phyloP scores from a whole-genome alignment of 2,888 invertebrate genomes.

The Drosophila gaucha region DNA sequence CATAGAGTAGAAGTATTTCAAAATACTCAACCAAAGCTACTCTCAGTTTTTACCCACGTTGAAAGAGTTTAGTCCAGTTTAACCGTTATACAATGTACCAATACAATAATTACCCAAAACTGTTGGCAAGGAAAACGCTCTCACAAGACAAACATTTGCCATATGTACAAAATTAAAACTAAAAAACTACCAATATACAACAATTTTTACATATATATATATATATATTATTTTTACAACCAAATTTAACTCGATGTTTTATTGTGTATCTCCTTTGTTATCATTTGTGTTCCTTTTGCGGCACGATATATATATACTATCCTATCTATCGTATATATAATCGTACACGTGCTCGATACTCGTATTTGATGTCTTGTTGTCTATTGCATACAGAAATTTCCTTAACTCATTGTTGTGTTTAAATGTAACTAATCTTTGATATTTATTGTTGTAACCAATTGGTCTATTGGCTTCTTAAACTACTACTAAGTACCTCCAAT shows the following conservation, averaged over 20 bases:
- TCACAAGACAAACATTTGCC: slow-evolving; percentile 70
- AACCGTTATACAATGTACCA: slow-evolving; percentile 27
- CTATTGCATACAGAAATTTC: slow-evolving; percentile 69
- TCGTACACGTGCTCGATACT: slow-evolving; percentile 50
- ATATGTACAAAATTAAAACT: slow-evolving; percentile 14
- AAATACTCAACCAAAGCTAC: slow-evolving; percentile 60
- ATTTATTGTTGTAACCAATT: slow-evolving; percentile 73
- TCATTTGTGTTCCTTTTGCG: slow-evolving; percentile 58
- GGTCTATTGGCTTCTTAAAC: slow-evolving; percentile 67
- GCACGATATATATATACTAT: slow-evolving; percentile 58
- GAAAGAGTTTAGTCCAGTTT: slow-evolving; percentile 55
- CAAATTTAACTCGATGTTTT: slow-evolving; percentile 62
- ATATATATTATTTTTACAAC: slow-evolving; percentile 59
- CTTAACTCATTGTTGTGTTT: slow-evolving; percentile 64
- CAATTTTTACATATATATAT: slow-evolving; percentile 35
- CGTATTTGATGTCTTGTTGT: slow-evolving; percentile 75
- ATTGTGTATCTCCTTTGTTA: slow-evolving; percentile 45
- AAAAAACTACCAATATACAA: slow-evolving; percentile 7
- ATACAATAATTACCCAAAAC: slow-evolving; percentile 38
- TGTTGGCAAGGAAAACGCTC: slow-evolving; percentile 65
- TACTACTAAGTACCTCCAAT: slow-evolving; percentile 36
- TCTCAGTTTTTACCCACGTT: slow-evolving; percentile 54
- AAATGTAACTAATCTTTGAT: slow-evolving; percentile 55
- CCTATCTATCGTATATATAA: slow-evolving; percentile 56
- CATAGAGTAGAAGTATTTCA: slow-evolving; percentile 44